Evolutionary conservation across 2,888 invertebrate genomes (phyloP), one percentile per base, ranked within the genome.

Genomic region (Brenthis ino): DNA sequence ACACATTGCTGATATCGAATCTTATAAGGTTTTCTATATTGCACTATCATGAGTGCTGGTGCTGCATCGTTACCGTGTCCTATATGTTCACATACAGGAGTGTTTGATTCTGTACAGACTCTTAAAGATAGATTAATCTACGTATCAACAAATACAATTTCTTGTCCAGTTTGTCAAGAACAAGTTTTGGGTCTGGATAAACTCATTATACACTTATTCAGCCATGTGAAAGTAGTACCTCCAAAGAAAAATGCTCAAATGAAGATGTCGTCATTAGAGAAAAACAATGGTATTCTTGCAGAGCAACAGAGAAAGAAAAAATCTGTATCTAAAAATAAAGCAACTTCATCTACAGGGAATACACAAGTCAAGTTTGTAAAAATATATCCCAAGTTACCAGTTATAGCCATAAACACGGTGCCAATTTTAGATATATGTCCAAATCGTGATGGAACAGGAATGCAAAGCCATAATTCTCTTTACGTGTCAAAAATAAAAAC

Each of bases 131-230:
- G 95, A 76, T 92, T 97, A 65, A 95, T 97, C 72, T 94, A 94
- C 79, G 96, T 96, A 54, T 96, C 97, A 16, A 96, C 96, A 60
- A 95, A 96, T 72, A 95, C 95, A 72, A 89, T 97, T 76, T 83
- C 94, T 65, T 97, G 97, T 82, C 97, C 97, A 14, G 95, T 97
- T 71, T 97, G 97, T 82, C 94, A 95, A 79, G 96, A 97, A 79
- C 91, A 95, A 76, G 91, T 97, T 24, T 88, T 94, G 73, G 97
- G 97, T 1, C 93, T 97, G 74, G 97, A 97, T 84, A 97, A 97
- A 89, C 90, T 97, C 64, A 97, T 97, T 0, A 96, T 97, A 80
- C 97, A 97, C 86, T 91, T 97, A 74, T 97, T 97, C 80, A 95
- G 95, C 70, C 97, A 97, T 82, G 94, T 95, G 5, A 88, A 89